Evolutionary conservation across 1,140 invertebrate species (phyloP).

Genomic region (Pseudobourletiella spinata): DNA sequence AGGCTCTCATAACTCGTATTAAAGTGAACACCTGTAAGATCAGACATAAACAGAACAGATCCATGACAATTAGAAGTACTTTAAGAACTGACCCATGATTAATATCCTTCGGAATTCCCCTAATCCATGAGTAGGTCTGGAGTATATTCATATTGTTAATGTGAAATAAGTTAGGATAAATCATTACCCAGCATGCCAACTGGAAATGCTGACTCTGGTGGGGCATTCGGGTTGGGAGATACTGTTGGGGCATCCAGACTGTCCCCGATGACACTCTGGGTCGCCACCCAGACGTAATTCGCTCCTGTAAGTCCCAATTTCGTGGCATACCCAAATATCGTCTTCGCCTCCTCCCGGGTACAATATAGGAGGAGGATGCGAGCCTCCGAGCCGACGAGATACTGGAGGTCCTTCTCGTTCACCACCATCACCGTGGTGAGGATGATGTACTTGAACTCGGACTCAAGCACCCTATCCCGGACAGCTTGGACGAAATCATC

Average conservation of each 20-base stretch:
- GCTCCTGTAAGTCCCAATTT: constrained; percentile 81
- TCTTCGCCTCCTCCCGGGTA: constrained; percentile 72
- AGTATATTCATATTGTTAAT: too few relatives aligned
- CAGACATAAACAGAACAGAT: constrained; percentile 3
- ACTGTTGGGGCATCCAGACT: constrained; percentile 32
- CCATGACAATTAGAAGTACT: too few relatives aligned
- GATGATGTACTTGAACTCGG: constrained; percentile 82
- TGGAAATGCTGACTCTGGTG: constrained; percentile 57
- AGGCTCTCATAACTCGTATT: constrained; percentile 71
- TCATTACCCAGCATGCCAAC: constrained; percentile 88
- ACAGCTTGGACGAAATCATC: constrained; percentile 90
- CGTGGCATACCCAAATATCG: constrained; percentile 68
- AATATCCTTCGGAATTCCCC: too few relatives aligned
- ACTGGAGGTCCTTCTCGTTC: constrained; percentile 50
- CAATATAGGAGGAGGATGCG: constrained; percentile 88
- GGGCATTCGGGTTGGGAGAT: not conserved
- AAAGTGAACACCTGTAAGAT: constrained; percentile 69
- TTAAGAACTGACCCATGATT: too few relatives aligned
- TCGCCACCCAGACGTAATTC: constrained; percentile 91
- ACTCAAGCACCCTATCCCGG: constrained; percentile 72
- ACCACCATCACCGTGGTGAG: constrained; percentile 41
- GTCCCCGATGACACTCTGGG: constrained; percentile 81
- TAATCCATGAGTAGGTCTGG: too few relatives aligned
- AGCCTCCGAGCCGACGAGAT: constrained; percentile 80
- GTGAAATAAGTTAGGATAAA: too few relatives aligned